These are phyloP conservation scores for Chiloscyllium punctatum DNA, from an alignment of 2,797 vertebrate genomes.

Conservation along the genomic window DNA sequence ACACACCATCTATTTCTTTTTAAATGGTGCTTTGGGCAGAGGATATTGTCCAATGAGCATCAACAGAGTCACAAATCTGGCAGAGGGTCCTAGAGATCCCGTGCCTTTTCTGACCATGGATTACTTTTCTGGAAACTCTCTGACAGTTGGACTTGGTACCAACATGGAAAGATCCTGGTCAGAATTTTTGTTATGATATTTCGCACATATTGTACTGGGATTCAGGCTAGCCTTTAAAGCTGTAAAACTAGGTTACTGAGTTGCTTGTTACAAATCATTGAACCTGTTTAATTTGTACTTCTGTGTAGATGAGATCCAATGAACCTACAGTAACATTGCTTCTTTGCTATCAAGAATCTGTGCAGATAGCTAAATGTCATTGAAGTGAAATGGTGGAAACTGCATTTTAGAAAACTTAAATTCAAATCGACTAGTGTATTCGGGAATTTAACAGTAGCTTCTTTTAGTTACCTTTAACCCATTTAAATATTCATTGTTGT, in stretches of 20 bases:
- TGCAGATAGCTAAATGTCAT: background rate
- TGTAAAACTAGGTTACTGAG: background rate
- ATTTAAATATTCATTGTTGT: conserved; percentile 33
- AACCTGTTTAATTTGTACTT: background rate
- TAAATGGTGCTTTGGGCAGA: too few relatives aligned
- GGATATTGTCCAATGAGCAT: too few relatives aligned
- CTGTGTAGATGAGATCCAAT: background rate
- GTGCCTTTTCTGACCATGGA: too few relatives aligned
- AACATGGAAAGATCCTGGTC: background rate
- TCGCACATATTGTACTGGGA: background rate
- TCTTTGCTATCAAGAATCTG: background rate
- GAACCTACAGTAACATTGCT: background rate
- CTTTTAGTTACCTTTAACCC: conserved; percentile 17
- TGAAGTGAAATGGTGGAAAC: background rate
- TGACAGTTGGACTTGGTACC: too few relatives aligned
- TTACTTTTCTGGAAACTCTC: too few relatives aligned
- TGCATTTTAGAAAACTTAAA: conserved; percentile 11
- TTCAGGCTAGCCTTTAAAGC: background rate
- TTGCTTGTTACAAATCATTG: background rate
- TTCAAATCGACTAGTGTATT: conserved; percentile 26
- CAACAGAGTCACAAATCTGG: too few relatives aligned
- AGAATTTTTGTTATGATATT: background rate
- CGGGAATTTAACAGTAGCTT: background rate
- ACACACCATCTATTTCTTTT: too few relatives aligned
- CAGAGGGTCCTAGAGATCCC: too few relatives aligned